A percentile compares a stretch with the other conserved stretches of the same genome.
Evolutionary conservation across 2,797 vertebrate genomes (phyloP).

Genomic region (Tapirus indicus): DNA sequence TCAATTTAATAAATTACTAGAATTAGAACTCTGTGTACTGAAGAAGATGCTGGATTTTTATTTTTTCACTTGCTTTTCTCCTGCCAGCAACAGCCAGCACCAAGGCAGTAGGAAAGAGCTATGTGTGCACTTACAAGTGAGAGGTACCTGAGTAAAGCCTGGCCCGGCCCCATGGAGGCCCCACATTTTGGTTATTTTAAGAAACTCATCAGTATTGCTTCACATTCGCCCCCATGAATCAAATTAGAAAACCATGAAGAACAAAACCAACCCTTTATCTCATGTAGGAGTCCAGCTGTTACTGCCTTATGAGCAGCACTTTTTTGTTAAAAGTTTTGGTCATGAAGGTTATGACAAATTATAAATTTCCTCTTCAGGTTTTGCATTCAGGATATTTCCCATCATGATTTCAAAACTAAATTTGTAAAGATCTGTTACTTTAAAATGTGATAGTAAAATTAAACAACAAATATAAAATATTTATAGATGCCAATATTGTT

Average conservation of each 20-base stretch:
- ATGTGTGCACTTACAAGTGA: not conserved
- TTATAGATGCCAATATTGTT: not conserved
- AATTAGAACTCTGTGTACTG: not conserved
- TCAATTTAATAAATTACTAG: not conserved
- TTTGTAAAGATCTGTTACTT: not conserved
- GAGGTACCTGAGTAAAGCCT: not conserved
- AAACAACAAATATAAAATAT: not conserved
- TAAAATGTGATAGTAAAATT: not conserved
- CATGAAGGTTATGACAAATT: not conserved
- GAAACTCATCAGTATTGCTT: not conserved
- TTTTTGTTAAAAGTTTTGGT: not conserved
- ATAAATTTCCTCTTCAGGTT: not conserved
- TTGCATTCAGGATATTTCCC: not conserved
- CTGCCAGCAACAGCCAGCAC: not conserved
- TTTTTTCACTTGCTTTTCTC: not conserved
- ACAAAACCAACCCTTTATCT: not conserved
- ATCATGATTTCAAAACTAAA: not conserved
- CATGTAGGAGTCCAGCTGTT: not conserved
- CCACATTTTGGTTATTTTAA: not conserved
- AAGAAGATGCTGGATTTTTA: not conserved
- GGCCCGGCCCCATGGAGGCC: rapidly evolving
- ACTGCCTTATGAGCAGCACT: not conserved
- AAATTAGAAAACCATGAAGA: not conserved
- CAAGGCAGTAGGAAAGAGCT: not conserved
- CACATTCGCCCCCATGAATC: not conserved